phyloP scores from a whole-genome alignment of 2,113 vertebrate genomes.

The Probosciger aterrimus region DNA sequence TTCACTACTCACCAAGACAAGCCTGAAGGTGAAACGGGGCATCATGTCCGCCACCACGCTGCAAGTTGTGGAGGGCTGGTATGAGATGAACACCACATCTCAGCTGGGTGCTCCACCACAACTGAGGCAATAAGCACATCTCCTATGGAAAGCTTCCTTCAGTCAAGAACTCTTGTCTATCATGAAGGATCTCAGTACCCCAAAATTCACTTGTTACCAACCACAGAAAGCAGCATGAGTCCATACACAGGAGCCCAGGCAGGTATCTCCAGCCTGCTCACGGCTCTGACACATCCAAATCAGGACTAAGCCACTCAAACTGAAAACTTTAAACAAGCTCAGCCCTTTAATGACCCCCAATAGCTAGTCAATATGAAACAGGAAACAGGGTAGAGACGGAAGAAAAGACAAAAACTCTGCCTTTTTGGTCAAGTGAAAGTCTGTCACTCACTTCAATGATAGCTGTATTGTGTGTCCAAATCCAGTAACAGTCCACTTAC shows the following conservation, averaged over 20 bases:
- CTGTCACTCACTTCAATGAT: not conserved
- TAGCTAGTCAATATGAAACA: not conserved
- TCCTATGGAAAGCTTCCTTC: not conserved
- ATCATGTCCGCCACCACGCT: accelerated
- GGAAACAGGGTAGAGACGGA: not conserved
- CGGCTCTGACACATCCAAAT: not conserved
- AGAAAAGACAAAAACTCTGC: not conserved
- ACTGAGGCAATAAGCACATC: not conserved
- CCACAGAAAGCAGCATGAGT: accelerated
- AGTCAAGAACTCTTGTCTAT: not conserved
- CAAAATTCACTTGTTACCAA: accelerated
- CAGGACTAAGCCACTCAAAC: not conserved
- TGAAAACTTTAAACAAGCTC: not conserved
- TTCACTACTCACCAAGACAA: not conserved
- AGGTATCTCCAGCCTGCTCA: not conserved
- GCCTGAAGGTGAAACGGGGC: not conserved
- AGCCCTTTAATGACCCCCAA: not conserved
- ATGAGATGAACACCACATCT: accelerated
- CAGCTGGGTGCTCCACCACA: not conserved
- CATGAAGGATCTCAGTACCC: accelerated
- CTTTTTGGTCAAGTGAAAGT: not conserved
- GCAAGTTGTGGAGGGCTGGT: not conserved
- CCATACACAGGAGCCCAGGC: accelerated
- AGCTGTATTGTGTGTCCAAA: too few species aligned
- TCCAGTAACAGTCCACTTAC: not conserved